Evolutionary conservation across 2,797 vertebrate genomes (phyloP).

Genomic region (Eidolon dupreanum): DNA sequence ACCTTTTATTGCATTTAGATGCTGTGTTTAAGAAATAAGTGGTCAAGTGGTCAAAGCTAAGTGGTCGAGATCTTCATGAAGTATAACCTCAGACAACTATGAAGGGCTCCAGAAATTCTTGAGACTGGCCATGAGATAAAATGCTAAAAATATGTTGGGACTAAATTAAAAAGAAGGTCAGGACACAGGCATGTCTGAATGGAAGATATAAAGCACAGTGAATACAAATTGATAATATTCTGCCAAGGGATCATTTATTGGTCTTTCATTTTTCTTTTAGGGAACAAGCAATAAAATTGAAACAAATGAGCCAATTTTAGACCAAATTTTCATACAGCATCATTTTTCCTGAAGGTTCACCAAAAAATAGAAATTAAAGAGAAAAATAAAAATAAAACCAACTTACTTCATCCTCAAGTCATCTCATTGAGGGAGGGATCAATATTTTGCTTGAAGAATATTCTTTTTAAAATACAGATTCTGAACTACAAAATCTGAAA

Average conservation of each 20-base stretch:
- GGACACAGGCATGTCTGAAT: slow-evolving; percentile 53
- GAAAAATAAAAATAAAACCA: slow-evolving; percentile 60
- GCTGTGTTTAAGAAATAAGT: neutral
- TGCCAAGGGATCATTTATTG: slow-evolving; percentile 54
- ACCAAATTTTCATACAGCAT: slow-evolving; percentile 69
- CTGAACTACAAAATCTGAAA: slow-evolving; percentile 15
- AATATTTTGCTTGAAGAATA: neutral
- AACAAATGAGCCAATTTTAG: slow-evolving; percentile 73
- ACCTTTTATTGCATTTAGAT: neutral
- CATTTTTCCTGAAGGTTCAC: slow-evolving; percentile 68
- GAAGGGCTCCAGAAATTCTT: slow-evolving; percentile 39
- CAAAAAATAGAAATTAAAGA: slow-evolving; percentile 57
- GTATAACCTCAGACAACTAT: neutral
- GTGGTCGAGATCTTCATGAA: neutral
- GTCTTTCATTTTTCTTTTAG: slow-evolving; percentile 66
- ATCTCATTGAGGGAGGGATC: neutral
- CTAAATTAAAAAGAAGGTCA: slow-evolving; percentile 70
- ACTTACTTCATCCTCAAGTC: neutral
- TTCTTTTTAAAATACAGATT: slow-evolving; percentile 31
- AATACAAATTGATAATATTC: slow-evolving; percentile 61
- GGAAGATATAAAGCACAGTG: slow-evolving; percentile 39
- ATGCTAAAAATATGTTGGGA: slow-evolving; percentile 62
- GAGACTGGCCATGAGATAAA: slow-evolving; percentile 32
- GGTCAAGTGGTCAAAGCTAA: neutral
- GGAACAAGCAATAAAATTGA: slow-evolving; percentile 74